Percentiles rank a stretch among this genome's conserved stretches.
phyloP scores from a whole-genome alignment of 2,797 vertebrate species.

The Falco columbarius region DNA sequence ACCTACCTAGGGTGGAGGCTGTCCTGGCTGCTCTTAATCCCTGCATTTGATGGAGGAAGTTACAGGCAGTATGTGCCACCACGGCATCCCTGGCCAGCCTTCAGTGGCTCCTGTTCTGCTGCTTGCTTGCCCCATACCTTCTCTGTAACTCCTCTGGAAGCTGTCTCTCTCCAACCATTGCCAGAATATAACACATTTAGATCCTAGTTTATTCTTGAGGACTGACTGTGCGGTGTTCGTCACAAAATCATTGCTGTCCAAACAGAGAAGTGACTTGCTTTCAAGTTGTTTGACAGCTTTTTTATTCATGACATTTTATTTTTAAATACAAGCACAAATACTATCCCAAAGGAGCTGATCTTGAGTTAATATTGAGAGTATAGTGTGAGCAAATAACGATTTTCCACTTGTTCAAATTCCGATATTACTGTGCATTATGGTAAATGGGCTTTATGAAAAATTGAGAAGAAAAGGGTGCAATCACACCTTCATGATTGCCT shows the following conservation, averaged over 20 bases:
- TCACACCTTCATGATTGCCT: background rate
- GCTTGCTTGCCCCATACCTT: background rate
- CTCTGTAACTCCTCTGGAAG: background rate
- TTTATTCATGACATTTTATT: background rate
- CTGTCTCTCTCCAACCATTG: background rate
- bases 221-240: background rate
- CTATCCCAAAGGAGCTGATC: background rate
- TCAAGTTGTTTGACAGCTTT: background rate
- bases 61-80: background rate
- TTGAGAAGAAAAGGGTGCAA: background rate
- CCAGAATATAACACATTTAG: background rate
- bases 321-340: background rate
- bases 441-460: background rate
- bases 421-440: background rate
- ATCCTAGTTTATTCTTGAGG: background rate
- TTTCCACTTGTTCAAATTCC: slow-evolving; percentile 25
- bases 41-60: background rate
- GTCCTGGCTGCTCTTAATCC: background rate
- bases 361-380: background rate
- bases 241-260: background rate
- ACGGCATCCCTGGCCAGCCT: background rate
- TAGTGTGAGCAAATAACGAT: slow-evolving; percentile 7
- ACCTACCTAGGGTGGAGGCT: background rate
- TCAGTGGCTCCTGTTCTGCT: background rate
- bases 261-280: background rate